Evolutionary conservation across 2,113 vertebrate genomes (phyloP).

Genomic region (Ursus arctos): DNA sequence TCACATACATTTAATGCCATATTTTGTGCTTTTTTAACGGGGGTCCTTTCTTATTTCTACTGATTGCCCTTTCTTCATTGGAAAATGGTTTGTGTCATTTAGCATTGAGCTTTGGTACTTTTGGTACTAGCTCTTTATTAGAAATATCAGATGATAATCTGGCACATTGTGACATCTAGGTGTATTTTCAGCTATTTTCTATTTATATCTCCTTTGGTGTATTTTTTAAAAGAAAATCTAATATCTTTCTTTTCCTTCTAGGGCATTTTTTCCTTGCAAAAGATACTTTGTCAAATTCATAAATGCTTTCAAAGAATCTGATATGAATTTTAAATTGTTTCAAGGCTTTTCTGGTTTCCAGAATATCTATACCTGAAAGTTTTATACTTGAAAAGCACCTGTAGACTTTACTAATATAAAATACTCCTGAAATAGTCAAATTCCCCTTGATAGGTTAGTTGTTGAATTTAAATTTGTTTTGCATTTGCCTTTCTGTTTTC

Average conservation of each 20-base stretch:
- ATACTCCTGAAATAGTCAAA: neutral
- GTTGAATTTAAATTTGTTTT: conserved; percentile 19
- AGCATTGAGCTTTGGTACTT: conserved; percentile 12
- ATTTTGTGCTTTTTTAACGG: neutral
- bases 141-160: conserved; percentile 25
- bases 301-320: conserved; percentile 37
- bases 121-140: neutral
- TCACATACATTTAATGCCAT: neutral
- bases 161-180: neutral
- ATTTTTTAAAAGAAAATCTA: neutral
- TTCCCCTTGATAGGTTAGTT: neutral
- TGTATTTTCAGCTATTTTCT: conserved; percentile 46
- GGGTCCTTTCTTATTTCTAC: neutral
- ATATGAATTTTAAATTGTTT: conserved; percentile 44
- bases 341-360: neutral
- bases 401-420: conserved; percentile 34
- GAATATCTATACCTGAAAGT: neutral
- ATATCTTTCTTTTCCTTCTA: neutral
- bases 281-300: neutral
- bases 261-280: conserved; percentile 18
- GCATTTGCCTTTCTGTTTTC: conserved; percentile 22
- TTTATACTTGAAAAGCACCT: conserved; percentile 13
- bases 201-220: neutral
- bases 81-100: conserved; percentile 21
- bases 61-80: neutral